phyloP scores from a whole-genome alignment of 1,140 invertebrate genomes.

The Hydropsyche tenuis region DNA sequence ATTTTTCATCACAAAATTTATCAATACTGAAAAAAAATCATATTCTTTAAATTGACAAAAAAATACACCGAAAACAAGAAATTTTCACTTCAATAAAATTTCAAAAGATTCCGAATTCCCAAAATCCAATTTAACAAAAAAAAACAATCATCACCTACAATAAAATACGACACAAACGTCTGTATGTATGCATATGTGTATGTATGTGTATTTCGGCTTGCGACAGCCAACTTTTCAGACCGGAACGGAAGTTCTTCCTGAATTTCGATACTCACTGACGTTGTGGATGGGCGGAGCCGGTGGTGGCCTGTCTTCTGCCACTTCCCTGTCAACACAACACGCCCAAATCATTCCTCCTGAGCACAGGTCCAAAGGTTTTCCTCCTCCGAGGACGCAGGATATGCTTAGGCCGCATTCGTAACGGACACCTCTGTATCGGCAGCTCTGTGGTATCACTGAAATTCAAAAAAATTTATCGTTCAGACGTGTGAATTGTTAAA shows the following conservation, averaged over 20 bases:
- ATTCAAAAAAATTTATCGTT: slow-evolving; percentile 52
- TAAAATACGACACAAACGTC: too few relatives aligned
- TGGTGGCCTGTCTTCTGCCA: slow-evolving; percentile 63
- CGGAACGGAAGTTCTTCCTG: slow-evolving; percentile 23
- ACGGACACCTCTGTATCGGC: slow-evolving; percentile 85
- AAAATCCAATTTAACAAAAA: too few relatives aligned
- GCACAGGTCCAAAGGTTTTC: slow-evolving; percentile 86
- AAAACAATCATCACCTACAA: too few relatives aligned
- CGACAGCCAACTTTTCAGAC: slow-evolving; percentile 14
- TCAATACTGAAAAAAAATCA: too few relatives aligned
- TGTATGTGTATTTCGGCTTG: neutral
- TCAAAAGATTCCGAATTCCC: too few relatives aligned
- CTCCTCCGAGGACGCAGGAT: slow-evolving; percentile 86
- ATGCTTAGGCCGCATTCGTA: slow-evolving; percentile 90
- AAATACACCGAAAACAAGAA: too few relatives aligned
- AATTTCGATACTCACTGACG: slow-evolving; percentile 75
- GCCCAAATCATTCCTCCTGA: slow-evolving; percentile 93
- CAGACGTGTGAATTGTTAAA: too few relatives aligned
- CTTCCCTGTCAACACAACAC: slow-evolving; percentile 86
- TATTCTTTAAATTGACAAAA: too few relatives aligned
- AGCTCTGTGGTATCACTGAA: slow-evolving; percentile 91
- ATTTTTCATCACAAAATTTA: too few relatives aligned
- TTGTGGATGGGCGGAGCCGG: slow-evolving; percentile 72
- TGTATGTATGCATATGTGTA: neutral
- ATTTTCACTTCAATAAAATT: too few relatives aligned